phyloP scores from a whole-genome alignment of 2,888 invertebrate species.

The Acanthoscelides obtectus region DNA sequence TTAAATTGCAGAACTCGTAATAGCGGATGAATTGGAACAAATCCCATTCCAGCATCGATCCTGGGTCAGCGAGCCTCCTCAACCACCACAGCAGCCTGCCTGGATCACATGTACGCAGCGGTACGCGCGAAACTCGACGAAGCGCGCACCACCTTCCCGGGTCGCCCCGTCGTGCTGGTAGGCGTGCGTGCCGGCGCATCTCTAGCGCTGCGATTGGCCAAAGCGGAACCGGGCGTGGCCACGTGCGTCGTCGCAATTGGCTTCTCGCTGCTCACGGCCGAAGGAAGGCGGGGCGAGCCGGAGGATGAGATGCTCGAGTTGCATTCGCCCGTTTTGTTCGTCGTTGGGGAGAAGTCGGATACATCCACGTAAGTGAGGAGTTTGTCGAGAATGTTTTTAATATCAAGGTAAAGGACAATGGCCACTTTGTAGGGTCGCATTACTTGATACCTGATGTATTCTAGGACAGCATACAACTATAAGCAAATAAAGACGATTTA shows the following conservation, averaged over 20 bases:
- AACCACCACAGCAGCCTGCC: conserved; percentile 52
- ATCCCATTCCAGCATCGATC: neutral
- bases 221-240: conserved; percentile 61
- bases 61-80: neutral
- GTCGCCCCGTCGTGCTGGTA: conserved; percentile 67
- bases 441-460: no score
- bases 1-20: no score
- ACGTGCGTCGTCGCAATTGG: conserved; percentile 70
- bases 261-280: conserved; percentile 69
- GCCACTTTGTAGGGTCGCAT: no score
- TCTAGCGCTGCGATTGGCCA: conserved; percentile 69
- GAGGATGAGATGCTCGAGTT: conserved; percentile 72
- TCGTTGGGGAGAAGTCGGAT: conserved; percentile 71
- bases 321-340: conserved; percentile 70
- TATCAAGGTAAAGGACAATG: no score
- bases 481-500: no score
- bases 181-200: conserved; percentile 75
- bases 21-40: no score
- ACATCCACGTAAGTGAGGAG: conserved; percentile 50
- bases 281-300: conserved; percentile 67
- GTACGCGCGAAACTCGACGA: conserved; percentile 70
- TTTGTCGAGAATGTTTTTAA: no score
- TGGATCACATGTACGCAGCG: conserved; percentile 61
- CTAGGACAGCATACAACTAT: no score
- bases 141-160: conserved; percentile 60